Evolutionary conservation across 2,888 invertebrate genomes (phyloP), one percentile per base, ranked within the genome.

Genomic region (Xestoiulus laeticollis): DNA sequence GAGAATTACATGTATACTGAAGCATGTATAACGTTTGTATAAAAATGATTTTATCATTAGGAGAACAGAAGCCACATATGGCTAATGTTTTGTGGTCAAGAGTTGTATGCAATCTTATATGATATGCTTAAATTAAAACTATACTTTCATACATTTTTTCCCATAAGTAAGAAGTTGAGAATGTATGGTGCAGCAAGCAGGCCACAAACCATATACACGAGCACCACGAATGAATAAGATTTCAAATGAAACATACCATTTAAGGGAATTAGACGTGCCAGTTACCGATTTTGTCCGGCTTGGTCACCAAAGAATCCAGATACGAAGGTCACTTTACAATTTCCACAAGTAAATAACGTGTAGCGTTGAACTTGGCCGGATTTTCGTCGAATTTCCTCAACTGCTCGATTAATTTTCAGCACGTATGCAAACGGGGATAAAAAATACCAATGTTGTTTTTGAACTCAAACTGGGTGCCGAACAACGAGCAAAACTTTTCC

Each of bases 401-500:
- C 68, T 1, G 68, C 14, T 68, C 68, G 26, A 19, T 38, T n/a
- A 59, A 6, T 59, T 59, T 59, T n/a, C n/a, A 59, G 59, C 59
- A 68, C 68, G 26, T 26, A 26, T 26, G 1, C 8, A 8, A n/a
- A 68, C 12, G 68, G 26, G 1, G 68, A 68, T 68, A 68, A 68
- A 68, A 59, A 59, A 68, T 12, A 26, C 1, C 68, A 26, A 26
- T 26, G 68, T 26, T 68, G 68, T 68, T 68, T 26, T 68, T 68
- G 68, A 68, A 68, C 68, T 68, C 68, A 68, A 68, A 68, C 68
- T 68, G 68, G 68, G 68, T 68, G 68, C 68, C 68, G 68, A 68
- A 26, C 68, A 26, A 12, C 68, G 2, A 68, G 10, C 8, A 12
- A n/a, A 26, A 68, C 12, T 26, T 10, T 26, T 8, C 12, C 68